Conservation (phyloP, 2,888 invertebrate genomes). For the Phaonia tiefii region DNA sequence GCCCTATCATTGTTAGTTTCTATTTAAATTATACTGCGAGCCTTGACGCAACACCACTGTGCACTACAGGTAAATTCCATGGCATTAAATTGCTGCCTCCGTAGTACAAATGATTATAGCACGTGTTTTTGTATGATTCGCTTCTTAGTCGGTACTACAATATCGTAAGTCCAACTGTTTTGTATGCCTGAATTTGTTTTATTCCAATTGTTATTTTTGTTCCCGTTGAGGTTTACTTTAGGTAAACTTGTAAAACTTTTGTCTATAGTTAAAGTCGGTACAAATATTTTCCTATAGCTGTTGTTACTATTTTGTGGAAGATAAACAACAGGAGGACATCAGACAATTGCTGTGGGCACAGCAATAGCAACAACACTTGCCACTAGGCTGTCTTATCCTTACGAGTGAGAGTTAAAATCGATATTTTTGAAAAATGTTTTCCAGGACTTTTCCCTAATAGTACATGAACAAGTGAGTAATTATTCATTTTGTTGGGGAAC, state of each 20-base stretch:
- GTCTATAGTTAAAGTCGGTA: conserved; percentile 33
- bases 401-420: conserved; percentile 7
- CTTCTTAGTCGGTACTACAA: background rate
- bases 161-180: background rate
- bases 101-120: conserved; percentile 20
- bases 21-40: too few species aligned
- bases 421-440: background rate
- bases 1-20: too few species aligned
- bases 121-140: conserved; percentile 35
- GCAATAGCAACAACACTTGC: conserved; percentile 22
- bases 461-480: conserved; percentile 3
- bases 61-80: background rate
- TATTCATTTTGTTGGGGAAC: background rate
- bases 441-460: background rate
- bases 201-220: background rate
- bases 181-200: conserved; percentile 11
- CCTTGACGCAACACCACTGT: background rate
- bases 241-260: conserved; percentile 62
- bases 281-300: background rate
- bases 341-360: background rate
- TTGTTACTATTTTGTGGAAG: background rate
- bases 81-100: background rate
- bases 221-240: conserved; percentile 60
- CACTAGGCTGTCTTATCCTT: conserved; percentile 10
- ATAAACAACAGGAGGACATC: background rate